Evolutionary conservation across 2,888 invertebrate species (phyloP).

Genomic region (Napeogenes inachia): DNA sequence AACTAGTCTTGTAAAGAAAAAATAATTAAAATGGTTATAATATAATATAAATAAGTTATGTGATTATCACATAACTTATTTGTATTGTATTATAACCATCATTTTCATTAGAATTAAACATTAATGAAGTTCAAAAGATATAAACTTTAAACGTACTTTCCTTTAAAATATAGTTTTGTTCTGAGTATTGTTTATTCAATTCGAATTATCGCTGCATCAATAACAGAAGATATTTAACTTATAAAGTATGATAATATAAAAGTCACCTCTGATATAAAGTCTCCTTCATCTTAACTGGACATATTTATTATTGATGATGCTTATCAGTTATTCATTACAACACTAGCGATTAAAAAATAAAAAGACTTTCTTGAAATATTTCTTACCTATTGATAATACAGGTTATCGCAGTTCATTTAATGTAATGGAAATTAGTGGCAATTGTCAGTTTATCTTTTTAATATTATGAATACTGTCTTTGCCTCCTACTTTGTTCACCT

Average conservation of each 20-base stretch:
- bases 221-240: neutral
- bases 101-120: too few relatives aligned
- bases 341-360: neutral
- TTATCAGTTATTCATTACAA: neutral
- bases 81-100: too few relatives aligned
- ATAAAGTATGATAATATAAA: slow-evolving; percentile 11
- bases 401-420: neutral
- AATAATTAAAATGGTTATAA: too few relatives aligned
- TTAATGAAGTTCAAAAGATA: too few relatives aligned
- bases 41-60: too few relatives aligned
- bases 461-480: too few relatives aligned
- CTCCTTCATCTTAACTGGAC: slow-evolving; percentile 18
- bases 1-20: too few relatives aligned
- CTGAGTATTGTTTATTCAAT: neutral
- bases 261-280: slow-evolving; percentile 21
- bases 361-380: neutral
- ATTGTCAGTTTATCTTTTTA: too few relatives aligned
- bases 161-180: too few relatives aligned
- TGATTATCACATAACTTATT: too few relatives aligned
- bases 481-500: too few relatives aligned
- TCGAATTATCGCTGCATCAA: neutral
- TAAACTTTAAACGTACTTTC: too few relatives aligned
- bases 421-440: neutral
- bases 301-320: slow-evolving; percentile 10
- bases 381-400: neutral